Evolutionary conservation across 2,113 vertebrate species (phyloP).

Genomic region (Pantherophis guttatus): DNA sequence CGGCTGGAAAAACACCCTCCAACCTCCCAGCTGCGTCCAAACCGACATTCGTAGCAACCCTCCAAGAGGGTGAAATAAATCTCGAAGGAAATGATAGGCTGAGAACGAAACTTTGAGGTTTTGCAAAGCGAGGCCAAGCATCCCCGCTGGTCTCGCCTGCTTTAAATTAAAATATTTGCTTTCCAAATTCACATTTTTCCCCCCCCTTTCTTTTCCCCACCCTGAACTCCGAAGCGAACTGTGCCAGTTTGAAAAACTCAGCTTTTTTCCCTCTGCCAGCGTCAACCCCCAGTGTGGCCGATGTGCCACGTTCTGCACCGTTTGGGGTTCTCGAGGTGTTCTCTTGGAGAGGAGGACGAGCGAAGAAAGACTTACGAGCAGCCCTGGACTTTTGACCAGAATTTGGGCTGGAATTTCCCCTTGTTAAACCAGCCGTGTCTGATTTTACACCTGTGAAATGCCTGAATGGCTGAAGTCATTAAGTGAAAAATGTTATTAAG

Average conservation of each 20-base stretch:
- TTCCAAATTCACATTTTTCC: too few relatives aligned
- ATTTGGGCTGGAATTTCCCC: too few relatives aligned
- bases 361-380: too few relatives aligned
- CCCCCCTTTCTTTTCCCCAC: not conserved
- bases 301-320: too few relatives aligned
- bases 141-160: not conserved
- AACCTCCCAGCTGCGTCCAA: conserved; percentile 47
- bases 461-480: not conserved
- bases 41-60: conserved; percentile 53
- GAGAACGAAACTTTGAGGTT: not conserved
- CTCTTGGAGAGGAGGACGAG: too few relatives aligned
- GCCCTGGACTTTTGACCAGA: too few relatives aligned
- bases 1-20: conserved; percentile 8
- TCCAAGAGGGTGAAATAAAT: conserved; percentile 50
- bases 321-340: not conserved
- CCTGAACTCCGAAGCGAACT: not conserved
- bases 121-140: conserved; percentile 33
- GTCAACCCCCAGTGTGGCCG: not conserved
- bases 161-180: not conserved
- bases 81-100: conserved; percentile 55
- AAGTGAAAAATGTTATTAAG: not conserved
- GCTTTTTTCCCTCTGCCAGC: not conserved
- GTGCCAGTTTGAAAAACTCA: not conserved
- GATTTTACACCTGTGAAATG: not conserved
- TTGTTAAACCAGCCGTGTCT: not conserved